A percentile compares a stretch with the other conserved stretches of the same genome.
phyloP scores from a whole-genome alignment of 1,140 invertebrate species.

The Ruditapes philippinarum region DNA sequence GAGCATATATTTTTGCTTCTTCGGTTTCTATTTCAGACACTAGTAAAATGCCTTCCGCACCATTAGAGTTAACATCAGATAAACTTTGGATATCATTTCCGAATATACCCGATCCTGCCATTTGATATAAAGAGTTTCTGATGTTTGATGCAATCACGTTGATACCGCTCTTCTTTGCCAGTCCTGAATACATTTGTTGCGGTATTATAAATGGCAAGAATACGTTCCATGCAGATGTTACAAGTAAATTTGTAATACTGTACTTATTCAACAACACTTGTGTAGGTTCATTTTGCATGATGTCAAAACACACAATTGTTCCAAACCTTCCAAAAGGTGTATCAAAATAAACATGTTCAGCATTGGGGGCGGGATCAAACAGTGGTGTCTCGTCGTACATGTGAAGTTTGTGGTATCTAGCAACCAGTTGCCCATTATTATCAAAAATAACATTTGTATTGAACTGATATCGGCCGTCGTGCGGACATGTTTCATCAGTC shows the following conservation, averaged over 20 bases:
- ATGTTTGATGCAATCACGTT: slow-evolving; percentile 52
- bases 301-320: slow-evolving; percentile 92
- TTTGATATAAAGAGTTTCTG: slow-evolving; percentile 28
- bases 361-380: slow-evolving; percentile 88
- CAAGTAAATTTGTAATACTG: slow-evolving; percentile 90
- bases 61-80: slow-evolving; percentile 21
- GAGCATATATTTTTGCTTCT: neutral
- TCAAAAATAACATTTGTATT: slow-evolving; percentile 93
- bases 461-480: slow-evolving; percentile 88
- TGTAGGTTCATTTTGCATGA: slow-evolving; percentile 90
- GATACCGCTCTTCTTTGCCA: slow-evolving; percentile 48
- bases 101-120: slow-evolving; percentile 63
- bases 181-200: slow-evolving; percentile 55
- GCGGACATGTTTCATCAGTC: slow-evolving; percentile 86
- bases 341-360: slow-evolving; percentile 75
- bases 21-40: slow-evolving; percentile 38
- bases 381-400: slow-evolving; percentile 86
- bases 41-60: slow-evolving; percentile 27
- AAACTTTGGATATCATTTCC: neutral
- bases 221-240: slow-evolving; percentile 90
- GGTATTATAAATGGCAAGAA: slow-evolving; percentile 57
- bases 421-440: slow-evolving; percentile 88
- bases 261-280: slow-evolving; percentile 87
- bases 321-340: slow-evolving; percentile 95
- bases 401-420: slow-evolving; percentile 91